Conservation (phyloP, 2,113 vertebrate species). For the Fregata magnificens region DNA sequence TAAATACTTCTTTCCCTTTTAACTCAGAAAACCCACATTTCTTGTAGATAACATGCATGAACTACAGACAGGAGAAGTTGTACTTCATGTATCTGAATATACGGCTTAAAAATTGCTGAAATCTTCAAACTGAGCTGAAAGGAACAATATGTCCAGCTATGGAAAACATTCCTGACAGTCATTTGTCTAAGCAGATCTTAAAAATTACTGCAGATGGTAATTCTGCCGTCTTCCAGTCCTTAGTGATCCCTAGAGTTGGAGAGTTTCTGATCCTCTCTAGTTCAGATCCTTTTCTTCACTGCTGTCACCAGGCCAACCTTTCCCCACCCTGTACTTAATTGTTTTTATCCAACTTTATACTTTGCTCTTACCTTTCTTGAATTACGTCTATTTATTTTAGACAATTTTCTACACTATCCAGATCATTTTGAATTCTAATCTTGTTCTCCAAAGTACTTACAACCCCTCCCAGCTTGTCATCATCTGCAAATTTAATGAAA, state of each 20-base stretch:
- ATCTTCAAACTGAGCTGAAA: not conserved
- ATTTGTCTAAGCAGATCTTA: not conserved
- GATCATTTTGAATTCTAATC: not conserved
- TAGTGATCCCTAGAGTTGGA: not conserved
- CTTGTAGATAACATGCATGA: not conserved
- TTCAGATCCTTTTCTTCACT: not conserved
- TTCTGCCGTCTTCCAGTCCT: not conserved
- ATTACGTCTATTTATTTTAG: not conserved
- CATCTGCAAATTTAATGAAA: slow-evolving; percentile 60
- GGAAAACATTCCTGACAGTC: not conserved
- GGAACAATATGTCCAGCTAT: not conserved
- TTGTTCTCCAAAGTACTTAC: not conserved
- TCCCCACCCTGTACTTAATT: not conserved
- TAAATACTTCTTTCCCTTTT: not conserved
- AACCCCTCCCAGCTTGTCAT: slow-evolving; percentile 46
- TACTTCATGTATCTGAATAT: not conserved
- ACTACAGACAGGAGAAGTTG: not conserved
- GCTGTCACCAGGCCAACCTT: not conserved
- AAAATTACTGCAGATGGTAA: not conserved
- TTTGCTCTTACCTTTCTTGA: not conserved
- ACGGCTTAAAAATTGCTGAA: not conserved
- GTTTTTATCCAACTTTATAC: not conserved
- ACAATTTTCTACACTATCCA: not conserved
- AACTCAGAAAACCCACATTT: not conserved
- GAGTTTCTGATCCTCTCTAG: not conserved